A percentile compares a stretch with the other conserved stretches of the same genome.
Conservation (phyloP, 2,888 invertebrate genomes). For the Choristoneura rosaceana region DNA sequence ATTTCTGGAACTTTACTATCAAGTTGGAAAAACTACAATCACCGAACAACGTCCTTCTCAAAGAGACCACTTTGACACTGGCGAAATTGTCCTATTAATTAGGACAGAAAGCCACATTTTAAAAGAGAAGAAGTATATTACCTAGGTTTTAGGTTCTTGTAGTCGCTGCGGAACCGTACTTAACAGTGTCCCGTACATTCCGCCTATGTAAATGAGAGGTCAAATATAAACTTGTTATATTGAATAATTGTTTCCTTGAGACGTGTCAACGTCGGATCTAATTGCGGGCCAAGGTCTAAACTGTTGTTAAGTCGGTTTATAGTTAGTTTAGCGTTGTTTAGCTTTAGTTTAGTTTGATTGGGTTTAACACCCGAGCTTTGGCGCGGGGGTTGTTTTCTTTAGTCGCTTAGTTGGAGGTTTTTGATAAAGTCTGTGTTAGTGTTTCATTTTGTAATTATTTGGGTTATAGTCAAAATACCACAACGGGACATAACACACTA, state of each 20-base stretch:
- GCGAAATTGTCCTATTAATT: no score
- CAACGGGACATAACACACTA: no score
- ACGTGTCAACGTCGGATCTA: conserved; percentile 55
- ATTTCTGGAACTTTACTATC: no score
- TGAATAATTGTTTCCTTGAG: conserved; percentile 66
- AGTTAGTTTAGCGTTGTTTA: conserved; percentile 28
- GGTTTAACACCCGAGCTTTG: conserved; percentile 3
- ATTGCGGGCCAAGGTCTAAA: conserved; percentile 45
- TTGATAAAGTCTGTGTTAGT: neutral
- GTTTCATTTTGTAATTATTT: no score
- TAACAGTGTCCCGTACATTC: conserved; percentile 40
- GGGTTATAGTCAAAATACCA: no score
- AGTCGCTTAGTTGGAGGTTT: neutral
- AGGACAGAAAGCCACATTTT: no score
- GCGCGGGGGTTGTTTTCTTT: neutral
- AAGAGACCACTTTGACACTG: no score
- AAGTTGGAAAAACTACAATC: no score
- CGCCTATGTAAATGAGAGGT: conserved; percentile 59
- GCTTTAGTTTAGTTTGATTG: conserved; percentile 23
- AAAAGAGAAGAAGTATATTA: no score
- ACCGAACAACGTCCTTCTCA: no score
- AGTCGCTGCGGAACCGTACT: neutral
- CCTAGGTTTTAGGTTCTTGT: no score
- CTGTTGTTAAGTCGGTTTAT: conserved; percentile 35
- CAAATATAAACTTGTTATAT: conserved; percentile 64